A percentile compares a stretch with the other conserved stretches of the same genome.
Conservation (phyloP, 1,140 invertebrate genomes). For the Gryon sp. region DNA sequence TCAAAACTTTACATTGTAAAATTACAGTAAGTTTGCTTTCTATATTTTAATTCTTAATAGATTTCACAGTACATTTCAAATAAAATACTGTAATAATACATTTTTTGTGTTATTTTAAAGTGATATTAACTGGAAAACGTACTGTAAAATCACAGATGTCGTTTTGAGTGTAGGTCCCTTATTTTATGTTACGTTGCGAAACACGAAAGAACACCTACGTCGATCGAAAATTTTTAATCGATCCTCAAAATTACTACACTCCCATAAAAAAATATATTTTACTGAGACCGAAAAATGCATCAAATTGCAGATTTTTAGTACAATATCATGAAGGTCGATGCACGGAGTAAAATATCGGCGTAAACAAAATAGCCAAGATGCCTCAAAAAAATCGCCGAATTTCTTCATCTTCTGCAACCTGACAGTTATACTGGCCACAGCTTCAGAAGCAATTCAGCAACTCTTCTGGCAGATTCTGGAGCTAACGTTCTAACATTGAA, state of each 20-base stretch:
- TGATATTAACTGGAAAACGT: too few relatives aligned
- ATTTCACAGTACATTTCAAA: too few relatives aligned
- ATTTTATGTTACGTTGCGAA: neutral
- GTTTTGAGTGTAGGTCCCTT: too few relatives aligned
- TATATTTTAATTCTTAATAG: too few relatives aligned
- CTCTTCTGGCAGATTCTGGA: neutral
- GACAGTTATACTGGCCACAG: neutral
- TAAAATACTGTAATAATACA: too few relatives aligned
- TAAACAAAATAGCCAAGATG: too few relatives aligned
- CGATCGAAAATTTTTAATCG: neutral
- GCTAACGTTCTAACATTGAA: neutral
- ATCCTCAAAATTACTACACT: neutral
- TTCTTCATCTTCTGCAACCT: too few relatives aligned
- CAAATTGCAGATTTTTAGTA: neutral
- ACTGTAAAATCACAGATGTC: too few relatives aligned
- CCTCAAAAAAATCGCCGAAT: neutral
- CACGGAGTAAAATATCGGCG: too few relatives aligned
- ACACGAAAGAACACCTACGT: neutral
- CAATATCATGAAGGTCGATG: neutral
- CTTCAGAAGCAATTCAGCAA: neutral
- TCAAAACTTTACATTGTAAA: neutral
- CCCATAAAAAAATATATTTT: neutral
- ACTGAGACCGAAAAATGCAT: neutral
- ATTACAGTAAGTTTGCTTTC: conserved; percentile 2
- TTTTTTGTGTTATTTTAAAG: too few relatives aligned